Conservation (phyloP, 2,888 invertebrate species). For the Melinaea marsaeus region DNA sequence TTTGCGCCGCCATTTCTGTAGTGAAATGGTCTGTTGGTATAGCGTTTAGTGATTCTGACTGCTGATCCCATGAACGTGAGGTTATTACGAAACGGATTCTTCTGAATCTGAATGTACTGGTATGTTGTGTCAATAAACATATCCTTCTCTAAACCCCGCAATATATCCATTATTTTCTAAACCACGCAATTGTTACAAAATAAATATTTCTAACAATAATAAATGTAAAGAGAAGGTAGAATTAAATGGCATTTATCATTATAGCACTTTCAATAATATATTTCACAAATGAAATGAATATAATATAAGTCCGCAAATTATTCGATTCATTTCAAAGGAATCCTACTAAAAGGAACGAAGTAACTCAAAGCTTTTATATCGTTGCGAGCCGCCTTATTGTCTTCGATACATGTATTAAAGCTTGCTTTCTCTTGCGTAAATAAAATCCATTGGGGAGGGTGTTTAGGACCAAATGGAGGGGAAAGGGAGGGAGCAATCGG, state of each 20-base stretch:
- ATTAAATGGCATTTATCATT: conserved; percentile 52
- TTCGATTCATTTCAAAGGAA: conserved; percentile 77
- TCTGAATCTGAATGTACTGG: not conserved
- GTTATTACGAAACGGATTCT: not conserved
- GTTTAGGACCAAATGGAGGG: conserved; percentile 66
- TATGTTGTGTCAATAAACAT: no score
- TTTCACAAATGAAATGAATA: conserved; percentile 58
- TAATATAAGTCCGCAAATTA: conserved; percentile 68
- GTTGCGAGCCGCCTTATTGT: conserved; percentile 74
- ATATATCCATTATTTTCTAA: no score
- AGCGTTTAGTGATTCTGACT: no score
- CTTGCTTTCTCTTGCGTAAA: conserved; percentile 77
- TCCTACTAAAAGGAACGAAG: conserved; percentile 72
- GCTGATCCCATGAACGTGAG: no score
- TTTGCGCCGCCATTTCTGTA: no score
- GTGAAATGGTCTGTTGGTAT: no score
- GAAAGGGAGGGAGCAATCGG: conserved; percentile 43
- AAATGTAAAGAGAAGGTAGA: conserved; percentile 24
- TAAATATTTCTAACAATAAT: conserved; percentile 1
- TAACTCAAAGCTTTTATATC: conserved; percentile 78
- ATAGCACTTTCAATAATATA: conserved; percentile 58
- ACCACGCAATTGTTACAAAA: conserved; percentile 2
- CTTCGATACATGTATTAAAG: conserved; percentile 76
- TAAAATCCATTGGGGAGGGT: conserved; percentile 73
- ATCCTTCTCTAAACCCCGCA: no score